Base-by-base conservation (phyloP, 1,140 invertebrate genomes). In the Papilio glaucus region DNA sequence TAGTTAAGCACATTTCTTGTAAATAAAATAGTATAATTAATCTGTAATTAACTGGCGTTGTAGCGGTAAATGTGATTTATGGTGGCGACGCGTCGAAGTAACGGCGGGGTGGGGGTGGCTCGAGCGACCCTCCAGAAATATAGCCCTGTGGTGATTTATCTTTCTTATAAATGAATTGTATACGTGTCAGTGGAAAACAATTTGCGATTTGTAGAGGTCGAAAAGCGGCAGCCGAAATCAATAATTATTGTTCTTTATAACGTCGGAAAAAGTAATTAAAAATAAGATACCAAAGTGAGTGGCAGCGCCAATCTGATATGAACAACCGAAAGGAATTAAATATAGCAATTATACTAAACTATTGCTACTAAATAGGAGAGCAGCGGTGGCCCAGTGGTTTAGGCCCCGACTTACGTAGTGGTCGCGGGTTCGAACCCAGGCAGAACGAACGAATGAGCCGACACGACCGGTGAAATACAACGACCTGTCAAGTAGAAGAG, bases 21-120 rank as follows among this genome's bases (percentile, higher is more conserved):
- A 39, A 62, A 70, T 71, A 72, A 65, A 61, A 72, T 15, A 33
- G 53, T 79, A 74, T 76, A 76, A 76, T 79, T 76, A 79, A 79
- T 74, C 67, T 71, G 62, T 76, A 72, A 79, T 79, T 79, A 74
- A 72, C 65, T 74, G 38, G 67, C 72, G 65, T 41, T 15, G 77
- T 71, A 67, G 57, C 61, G 61, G 37, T 29, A 63, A 63, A 63
- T 39, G 37, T 63, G n/a, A 63, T 63, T 63, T 63, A 63, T 18
- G 37, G 39, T 1, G 33, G 61, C n/a, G 33, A 38, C 12, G 33
- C 61, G 33, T 15, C 7, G 29, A n/a, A 13, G 57, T 9, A 15
- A 21, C 13, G 12, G 26, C 0, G 21, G 13, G 33, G 7, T 2
- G 8, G 33, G n/a, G 33, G 33, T 7, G 57, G 24, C 24, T 5